Conservation (phyloP, 2,888 invertebrate genomes). For the Drosophila neoperkinsi region DNA sequence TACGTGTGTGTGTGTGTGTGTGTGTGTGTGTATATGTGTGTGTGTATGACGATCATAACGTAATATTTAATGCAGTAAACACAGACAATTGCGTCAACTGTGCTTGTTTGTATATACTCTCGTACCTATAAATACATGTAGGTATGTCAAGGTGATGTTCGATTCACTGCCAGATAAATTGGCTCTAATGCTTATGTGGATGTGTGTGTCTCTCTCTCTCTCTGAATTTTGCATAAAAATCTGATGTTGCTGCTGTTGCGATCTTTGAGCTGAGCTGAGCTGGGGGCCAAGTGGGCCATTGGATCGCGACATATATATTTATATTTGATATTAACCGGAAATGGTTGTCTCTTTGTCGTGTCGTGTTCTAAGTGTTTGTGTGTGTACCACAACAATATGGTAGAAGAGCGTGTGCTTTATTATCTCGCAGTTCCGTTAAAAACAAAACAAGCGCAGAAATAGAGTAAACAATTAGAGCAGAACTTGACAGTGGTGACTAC, state of each 20-base stretch:
- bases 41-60: constrained; percentile 19
- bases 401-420: constrained; percentile 62
- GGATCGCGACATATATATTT: constrained; percentile 15
- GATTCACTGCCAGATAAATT: constrained; percentile 61
- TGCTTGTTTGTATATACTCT: constrained; percentile 44
- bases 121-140: constrained; percentile 54
- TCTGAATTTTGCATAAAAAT: constrained; percentile 56
- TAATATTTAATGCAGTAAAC: constrained; percentile 26
- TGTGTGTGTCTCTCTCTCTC: constrained; percentile 23
- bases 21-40: neutral
- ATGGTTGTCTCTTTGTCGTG: constrained; percentile 58
- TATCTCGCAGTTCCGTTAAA: constrained; percentile 67
- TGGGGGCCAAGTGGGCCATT: constrained; percentile 49
- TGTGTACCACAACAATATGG: constrained; percentile 3
- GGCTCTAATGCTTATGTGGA: constrained; percentile 49
- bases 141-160: constrained; percentile 81
- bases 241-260: constrained; percentile 25
- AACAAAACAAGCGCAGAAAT: constrained; percentile 69
- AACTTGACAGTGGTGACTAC: constrained; percentile 62
- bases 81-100: constrained; percentile 57
- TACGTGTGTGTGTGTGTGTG: neutral
- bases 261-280: constrained; percentile 18
- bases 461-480: constrained; percentile 69
- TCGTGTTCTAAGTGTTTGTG: constrained; percentile 57
- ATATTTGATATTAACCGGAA: constrained; percentile 68